phyloP scores from a whole-genome alignment of 64 coral and sea anemone species.

The Catalaphyllia jardinei region DNA sequence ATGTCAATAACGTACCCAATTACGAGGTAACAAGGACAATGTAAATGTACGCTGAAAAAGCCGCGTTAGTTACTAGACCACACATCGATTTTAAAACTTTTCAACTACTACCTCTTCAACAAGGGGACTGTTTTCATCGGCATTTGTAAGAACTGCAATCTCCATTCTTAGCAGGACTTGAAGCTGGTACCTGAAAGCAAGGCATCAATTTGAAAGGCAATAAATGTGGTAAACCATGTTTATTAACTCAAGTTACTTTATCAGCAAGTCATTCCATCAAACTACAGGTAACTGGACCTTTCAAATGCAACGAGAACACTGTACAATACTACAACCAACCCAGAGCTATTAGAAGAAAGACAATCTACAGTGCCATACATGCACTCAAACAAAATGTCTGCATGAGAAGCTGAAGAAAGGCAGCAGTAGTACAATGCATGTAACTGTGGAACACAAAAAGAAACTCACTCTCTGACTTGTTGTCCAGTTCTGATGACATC shows the following conservation, averaged over 20 bases:
- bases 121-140: constrained; percentile 25
- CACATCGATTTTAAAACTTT: neutral
- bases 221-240: neutral
- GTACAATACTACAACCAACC: neutral
- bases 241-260: neutral
- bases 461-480: constrained; percentile 78
- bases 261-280: no score
- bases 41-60: no score
- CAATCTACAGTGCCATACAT: no score
- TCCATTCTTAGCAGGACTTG: constrained; percentile 76
- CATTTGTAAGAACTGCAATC: constrained; percentile 22
- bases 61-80: no score
- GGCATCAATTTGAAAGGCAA: neutral
- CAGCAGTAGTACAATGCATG: neutral
- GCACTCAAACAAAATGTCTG: neutral
- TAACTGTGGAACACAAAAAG: neutral
- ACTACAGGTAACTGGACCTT: no score
- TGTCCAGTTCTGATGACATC: constrained; percentile 12
- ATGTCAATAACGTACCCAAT: no score
- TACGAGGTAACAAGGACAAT: no score
- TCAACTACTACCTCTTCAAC: constrained; percentile 63
- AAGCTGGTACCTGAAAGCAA: constrained; percentile 65
- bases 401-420: neutral
- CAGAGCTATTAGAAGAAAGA: neutral
- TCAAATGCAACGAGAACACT: no score